Evolutionary conservation across 2,888 invertebrate genomes (phyloP), one percentile per base, ranked within the genome.

Genomic region (Prosopocoilus inquinatus): DNA sequence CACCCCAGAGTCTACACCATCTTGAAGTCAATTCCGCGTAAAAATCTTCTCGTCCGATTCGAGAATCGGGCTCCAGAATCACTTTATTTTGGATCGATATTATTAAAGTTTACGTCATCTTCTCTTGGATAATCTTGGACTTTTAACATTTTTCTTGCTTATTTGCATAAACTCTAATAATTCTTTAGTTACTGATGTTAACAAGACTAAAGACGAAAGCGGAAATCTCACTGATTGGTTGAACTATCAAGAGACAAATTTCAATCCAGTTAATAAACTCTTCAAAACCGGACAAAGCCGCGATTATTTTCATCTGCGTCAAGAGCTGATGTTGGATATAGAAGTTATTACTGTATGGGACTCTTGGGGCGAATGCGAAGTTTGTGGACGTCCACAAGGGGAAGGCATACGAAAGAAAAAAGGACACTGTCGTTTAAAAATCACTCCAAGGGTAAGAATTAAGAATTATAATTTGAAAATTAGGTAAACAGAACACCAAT

Each of bases 281-380:
- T 78, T 84, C 52, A 67, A 69, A 32, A 61, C 71, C 47, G 80
- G 81, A 9, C 70, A 72, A 47, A 75, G 76, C 62, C 59, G 66
- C 33, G 79, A 80, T 45, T 77, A 79, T 57, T 62, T 67, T 2
- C 67, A 71, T 39, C 67, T 82, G n/a, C 72, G 79, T 59, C 70
- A 78, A 9, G 61, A 64, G 35, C 66, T 75, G 48, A 77, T 77
- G 51, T 62, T 81, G 36, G 70, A 67, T 48, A 70, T 83, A 50
- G 79, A 80, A 68, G 59, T 83, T 33, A 64, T 77, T 15, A 80
- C 80, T 2, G 76, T 79, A 63, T 84, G 82, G 83, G 77, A 76
- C 50, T 65, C 75, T 2, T 84, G 83, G 82, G 70, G 81, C 2
- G 67, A 73, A n/a, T 85, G 85, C 64, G 77, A 80, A 62, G 71